Conservation (phyloP, 2,888 invertebrate species). For the Drosophila aldrichi region DNA sequence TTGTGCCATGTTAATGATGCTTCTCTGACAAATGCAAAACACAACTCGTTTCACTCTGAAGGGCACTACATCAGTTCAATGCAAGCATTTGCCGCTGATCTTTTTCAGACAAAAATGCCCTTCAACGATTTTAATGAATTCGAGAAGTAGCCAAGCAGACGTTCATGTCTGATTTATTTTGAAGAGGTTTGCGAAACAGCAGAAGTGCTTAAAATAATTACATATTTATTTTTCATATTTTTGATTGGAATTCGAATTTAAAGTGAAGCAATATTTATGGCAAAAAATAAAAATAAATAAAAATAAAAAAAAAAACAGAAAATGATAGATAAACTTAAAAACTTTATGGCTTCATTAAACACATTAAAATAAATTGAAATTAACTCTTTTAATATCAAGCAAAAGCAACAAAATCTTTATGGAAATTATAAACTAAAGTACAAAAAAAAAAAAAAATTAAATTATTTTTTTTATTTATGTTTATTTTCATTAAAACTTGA, state of each 20-base stretch:
- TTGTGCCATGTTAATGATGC: constrained; percentile 69
- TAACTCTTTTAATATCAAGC: background rate
- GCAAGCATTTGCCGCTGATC: constrained; percentile 48
- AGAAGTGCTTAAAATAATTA: background rate
- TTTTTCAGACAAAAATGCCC: constrained; percentile 34
- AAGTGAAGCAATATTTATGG: too few species aligned
- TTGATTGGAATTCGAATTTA: background rate
- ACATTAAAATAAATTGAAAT: background rate
- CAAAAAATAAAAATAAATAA: too few species aligned
- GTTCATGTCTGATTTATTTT: background rate
- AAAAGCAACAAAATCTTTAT: too few species aligned
- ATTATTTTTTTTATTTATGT: background rate
- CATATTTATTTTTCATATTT: background rate
- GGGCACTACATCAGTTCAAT: constrained; percentile 46
- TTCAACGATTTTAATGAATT: constrained; percentile 35
- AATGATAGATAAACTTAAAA: too few species aligned
- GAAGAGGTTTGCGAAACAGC: background rate
- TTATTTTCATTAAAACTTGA: background rate
- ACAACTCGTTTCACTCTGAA: constrained; percentile 59
- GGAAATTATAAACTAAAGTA: too few species aligned
- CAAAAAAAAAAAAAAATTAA: too few species aligned
- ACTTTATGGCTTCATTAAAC: background rate
- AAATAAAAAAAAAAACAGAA: too few species aligned
- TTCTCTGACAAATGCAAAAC: constrained; percentile 61
- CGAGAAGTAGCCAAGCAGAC: constrained; percentile 7